Percentiles rank a stretch among this genome's conserved stretches.
Conservation (phyloP, 2,113 vertebrate species). For the Athene cunicularia region DNA sequence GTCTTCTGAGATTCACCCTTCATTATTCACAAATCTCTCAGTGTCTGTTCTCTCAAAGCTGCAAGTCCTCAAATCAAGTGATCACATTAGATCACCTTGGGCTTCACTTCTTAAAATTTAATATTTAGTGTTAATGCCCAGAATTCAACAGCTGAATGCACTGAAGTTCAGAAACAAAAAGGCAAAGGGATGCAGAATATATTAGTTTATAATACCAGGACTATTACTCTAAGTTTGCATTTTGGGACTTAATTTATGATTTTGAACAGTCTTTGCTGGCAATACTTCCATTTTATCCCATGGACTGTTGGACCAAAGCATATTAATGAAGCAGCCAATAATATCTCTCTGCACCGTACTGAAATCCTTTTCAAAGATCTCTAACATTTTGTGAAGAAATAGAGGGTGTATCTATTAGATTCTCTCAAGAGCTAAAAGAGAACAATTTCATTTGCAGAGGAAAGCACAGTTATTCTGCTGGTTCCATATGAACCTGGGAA, state of each 20-base stretch:
- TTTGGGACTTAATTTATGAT: not conserved
- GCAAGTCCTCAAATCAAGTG: not conserved
- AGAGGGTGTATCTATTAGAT: not conserved
- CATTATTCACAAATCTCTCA: not conserved
- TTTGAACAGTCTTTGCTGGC: not conserved
- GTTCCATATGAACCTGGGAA: not conserved
- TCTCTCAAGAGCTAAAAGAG: not conserved
- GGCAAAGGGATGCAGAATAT: not conserved
- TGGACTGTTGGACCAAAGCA: not conserved
- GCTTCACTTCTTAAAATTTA: not conserved
- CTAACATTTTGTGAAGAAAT: not conserved
- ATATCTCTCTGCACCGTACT: not conserved
- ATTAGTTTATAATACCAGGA: not conserved
- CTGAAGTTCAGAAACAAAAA: not conserved
- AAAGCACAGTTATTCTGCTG: not conserved
- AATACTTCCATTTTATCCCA: not conserved
- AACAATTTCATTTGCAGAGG: not conserved
- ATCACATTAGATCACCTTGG: not conserved
- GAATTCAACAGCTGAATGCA: not conserved
- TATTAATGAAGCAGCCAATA: not conserved
- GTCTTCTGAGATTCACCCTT: not conserved
- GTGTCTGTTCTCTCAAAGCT: not conserved
- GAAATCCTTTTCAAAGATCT: constrained; percentile 9
- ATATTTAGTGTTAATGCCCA: not conserved
- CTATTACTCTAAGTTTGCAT: not conserved